Base-by-base conservation (phyloP, 2,113 vertebrate genomes). In the Gopherus evgoodei region DNA sequence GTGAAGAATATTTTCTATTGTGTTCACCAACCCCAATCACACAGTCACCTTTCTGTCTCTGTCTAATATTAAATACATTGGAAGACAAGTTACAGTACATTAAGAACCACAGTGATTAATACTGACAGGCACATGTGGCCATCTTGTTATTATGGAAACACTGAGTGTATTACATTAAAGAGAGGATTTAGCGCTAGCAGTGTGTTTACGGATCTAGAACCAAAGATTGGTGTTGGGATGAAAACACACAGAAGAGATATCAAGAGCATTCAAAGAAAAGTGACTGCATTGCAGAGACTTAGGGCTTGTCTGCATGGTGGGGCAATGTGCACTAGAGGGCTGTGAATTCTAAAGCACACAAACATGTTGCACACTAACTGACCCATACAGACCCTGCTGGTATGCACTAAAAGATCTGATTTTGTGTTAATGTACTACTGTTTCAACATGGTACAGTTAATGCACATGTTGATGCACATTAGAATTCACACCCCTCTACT, bases 61-160 rank as follows among this genome's bases (percentile, higher is more conserved):
- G 84, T 83, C 76, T 92, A 93, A 90, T 72, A 79, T 62, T 92
- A 86, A 94, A 96, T 59, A 6, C 29, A 11, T 93, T 87, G 92
- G 62, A 95, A 92, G 72, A 88, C 35, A 50, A 47, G 50, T 84
- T 80, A 88, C 84, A 79, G 86, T 84, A 87, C 72, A 88, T 89
- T 92, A 89, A 88, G 57, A 80, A 92, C 57, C 69, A 22, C 62
- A 81, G 53, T 93, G 86, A 93, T 76, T 93, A 75, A 93, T 87
- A 44, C 57, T 93, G 79, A 87, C n/a, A 87, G 47, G 22, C 25
- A 62, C 13, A 80, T 62, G n/a, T 86, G 52, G 8, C n/a, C 16
- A 3, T 80, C 76, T 91, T 88, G 47, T 81, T 83, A 25, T 59
- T 85, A 56, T 59, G 56, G 49, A 65, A 94, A 31, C 24, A 62